Evolutionary conservation across 2,113 vertebrate genomes (phyloP).

Genomic region (Malaclemys terrapin): DNA sequence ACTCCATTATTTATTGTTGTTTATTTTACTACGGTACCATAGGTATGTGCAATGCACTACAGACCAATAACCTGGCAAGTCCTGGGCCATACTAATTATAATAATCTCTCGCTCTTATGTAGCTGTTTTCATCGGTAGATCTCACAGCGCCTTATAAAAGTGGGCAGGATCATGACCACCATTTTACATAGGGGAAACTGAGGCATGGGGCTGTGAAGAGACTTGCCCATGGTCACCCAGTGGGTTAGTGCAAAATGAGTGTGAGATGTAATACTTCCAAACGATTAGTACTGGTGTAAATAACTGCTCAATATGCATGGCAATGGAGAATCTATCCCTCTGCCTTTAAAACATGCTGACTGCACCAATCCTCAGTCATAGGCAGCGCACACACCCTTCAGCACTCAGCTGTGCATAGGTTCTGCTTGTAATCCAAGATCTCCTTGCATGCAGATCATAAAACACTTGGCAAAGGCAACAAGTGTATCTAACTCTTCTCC

Average conservation of each 20-base stretch:
- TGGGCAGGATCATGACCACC: not conserved
- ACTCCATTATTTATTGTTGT: not conserved
- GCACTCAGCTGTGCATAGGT: not conserved
- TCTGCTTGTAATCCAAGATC: not conserved
- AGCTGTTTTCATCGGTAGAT: not conserved
- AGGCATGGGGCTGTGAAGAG: not conserved
- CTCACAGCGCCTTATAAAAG: not conserved
- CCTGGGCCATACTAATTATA: not conserved
- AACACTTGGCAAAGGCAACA: not conserved
- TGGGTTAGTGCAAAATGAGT: not conserved
- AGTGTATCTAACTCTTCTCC: not conserved
- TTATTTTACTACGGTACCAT: not conserved
- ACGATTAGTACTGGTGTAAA: not conserved
- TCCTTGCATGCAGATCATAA: not conserved
- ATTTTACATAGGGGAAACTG: not conserved
- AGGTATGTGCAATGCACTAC: rapidly evolving
- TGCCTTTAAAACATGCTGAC: not conserved
- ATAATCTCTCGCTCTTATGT: not conserved
- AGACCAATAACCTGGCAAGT: not conserved
- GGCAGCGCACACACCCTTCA: rapidly evolving
- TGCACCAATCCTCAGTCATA: rapidly evolving
- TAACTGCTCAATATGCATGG: not conserved
- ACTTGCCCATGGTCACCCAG: not conserved
- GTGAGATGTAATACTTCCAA: rapidly evolving
- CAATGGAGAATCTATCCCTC: not conserved